Base-by-base conservation (phyloP, 2,113 vertebrate genomes). In the Pica pica region DNA sequence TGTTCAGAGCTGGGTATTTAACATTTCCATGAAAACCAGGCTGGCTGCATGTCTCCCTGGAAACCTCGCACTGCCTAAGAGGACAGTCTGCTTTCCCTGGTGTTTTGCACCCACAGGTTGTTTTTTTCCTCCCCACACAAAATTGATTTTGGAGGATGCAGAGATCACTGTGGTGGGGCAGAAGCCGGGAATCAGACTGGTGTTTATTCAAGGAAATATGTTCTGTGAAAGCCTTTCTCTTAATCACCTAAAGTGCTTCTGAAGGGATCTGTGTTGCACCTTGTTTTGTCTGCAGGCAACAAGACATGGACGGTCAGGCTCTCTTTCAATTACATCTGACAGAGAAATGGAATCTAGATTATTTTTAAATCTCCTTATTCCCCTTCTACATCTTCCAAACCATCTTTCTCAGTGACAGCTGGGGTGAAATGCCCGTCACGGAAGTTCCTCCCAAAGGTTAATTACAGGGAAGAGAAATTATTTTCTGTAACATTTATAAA, bases 321-420 rank as follows among this genome's bases (percentile, higher is more conserved):
- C 39, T 16, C 39, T 82, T 71, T 35, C 91, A 77, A 87, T 87
- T 20, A 68, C 24, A 44, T 33, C 77, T 84, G 60, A 78, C 37
- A 50, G 60, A 83, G 73, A 95, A 70, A 65, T 35, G 69, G 69
- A 87, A 60, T 28, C 52, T 56, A 61, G 77, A 84, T 89, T 78
- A 67, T 82, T 91, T 91, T 91, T 12, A 78, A 81, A 78, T 89
- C 89, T 87, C 65, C 41, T 70, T 70, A 20, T 89, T 93, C 91
- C 63, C 18, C 63, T 89, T 90, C 30, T 39, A 4, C 41, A 9
- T 80, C 63, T 85, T 64, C 57, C 55, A 33, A 41, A 27, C 11
- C 69, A 52, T 82, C 64, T 12, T 7, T 44, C 60, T 57, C 83
- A 24, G 52, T 55, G 50, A 70, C 64, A 78, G 56, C 56, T 46